These are phyloP conservation scores for Megathymus violae DNA, from an alignment of 1,140 invertebrate species.

Conservation along the genomic window DNA sequence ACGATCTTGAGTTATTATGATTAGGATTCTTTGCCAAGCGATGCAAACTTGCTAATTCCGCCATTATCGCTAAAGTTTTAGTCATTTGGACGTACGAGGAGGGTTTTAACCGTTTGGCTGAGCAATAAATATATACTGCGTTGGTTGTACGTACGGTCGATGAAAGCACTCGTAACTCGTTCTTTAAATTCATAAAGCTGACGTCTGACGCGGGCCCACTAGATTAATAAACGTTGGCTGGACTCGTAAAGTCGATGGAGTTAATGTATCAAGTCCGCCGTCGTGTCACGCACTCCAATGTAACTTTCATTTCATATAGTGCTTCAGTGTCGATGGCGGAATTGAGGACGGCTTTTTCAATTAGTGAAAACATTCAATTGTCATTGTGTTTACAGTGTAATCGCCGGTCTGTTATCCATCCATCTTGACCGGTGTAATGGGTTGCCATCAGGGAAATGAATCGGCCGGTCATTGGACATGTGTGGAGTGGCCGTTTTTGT, in stretches of 20 bases:
- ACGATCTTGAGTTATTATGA: conserved; percentile 82
- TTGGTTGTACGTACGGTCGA: conserved; percentile 2
- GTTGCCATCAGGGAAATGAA: conserved; percentile 77
- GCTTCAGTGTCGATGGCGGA: conserved; percentile 68
- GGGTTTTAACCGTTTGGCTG: conserved; percentile 12
- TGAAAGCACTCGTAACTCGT: conserved; percentile 15
- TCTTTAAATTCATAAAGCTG: conserved; percentile 52
- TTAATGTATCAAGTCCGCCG: conserved; percentile 66
- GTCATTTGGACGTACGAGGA: conserved; percentile 42
- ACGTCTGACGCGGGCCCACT: conserved; percentile 48
- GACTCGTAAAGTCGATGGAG: conserved; percentile 73
- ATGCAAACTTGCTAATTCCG: conserved; percentile 74
- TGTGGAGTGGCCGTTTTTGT: conserved; percentile 54
- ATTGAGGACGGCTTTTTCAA: conserved; percentile 74
- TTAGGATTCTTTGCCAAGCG: conserved; percentile 81
- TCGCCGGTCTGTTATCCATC: conserved; percentile 79
- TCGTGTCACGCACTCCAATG: conserved; percentile 59
- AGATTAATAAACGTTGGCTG: conserved; percentile 72
- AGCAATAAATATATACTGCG: conserved; percentile 18
- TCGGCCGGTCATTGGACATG: conserved; percentile 51
- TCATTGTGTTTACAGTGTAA: conserved; percentile 80
- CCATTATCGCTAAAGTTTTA: conserved; percentile 73
- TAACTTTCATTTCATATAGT: conserved; percentile 79
- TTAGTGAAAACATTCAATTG: conserved; percentile 81
- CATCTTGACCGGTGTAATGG: conserved; percentile 78